Percentiles rank a stretch among this genome's conserved stretches.
These are phyloP conservation scores for Psilanteris sp. DNA, from an alignment of 1,140 invertebrate genomes.

Conservation along the genomic window DNA sequence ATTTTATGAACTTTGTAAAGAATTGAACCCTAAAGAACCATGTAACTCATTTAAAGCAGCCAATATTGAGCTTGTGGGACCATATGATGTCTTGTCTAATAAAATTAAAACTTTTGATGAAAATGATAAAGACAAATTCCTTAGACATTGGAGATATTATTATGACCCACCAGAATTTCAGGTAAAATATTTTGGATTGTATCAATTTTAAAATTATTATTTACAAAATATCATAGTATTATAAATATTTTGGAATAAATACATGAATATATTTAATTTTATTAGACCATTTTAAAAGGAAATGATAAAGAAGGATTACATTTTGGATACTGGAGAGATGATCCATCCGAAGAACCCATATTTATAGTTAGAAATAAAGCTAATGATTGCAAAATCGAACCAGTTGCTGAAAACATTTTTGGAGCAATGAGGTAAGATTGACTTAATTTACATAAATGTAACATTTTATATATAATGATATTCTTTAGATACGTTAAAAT, in stretches of 20 bases:
- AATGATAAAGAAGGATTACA: slow-evolving; percentile 87
- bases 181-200: too few relatives aligned
- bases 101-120: slow-evolving; percentile 82
- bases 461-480: slow-evolving; percentile 14
- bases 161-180: slow-evolving; percentile 97
- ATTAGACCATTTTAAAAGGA: slow-evolving; percentile 86
- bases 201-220: slow-evolving; percentile 66
- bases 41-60: slow-evolving; percentile 83
- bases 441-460: slow-evolving; percentile 5
- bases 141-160: slow-evolving; percentile 93
- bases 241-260: too few relatives aligned
- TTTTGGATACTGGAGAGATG: slow-evolving; percentile 94
- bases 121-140: slow-evolving; percentile 82
- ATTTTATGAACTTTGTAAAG: slow-evolving; percentile 89
- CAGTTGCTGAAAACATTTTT: slow-evolving; percentile 91
- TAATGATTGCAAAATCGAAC: slow-evolving; percentile 84
- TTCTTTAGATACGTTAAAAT: slow-evolving; percentile 8
- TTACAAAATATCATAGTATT: too few relatives aligned
- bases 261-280: too few relatives aligned
- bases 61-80: slow-evolving; percentile 89
- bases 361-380: slow-evolving; percentile 89
- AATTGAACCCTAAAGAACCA: slow-evolving; percentile 82
- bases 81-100: slow-evolving; percentile 90
- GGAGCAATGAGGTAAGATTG: slow-evolving; percentile 86
- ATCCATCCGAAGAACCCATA: slow-evolving; percentile 85